Base-by-base conservation (phyloP, 2,113 vertebrate genomes). In the Poeciliopsis prolifica region DNA sequence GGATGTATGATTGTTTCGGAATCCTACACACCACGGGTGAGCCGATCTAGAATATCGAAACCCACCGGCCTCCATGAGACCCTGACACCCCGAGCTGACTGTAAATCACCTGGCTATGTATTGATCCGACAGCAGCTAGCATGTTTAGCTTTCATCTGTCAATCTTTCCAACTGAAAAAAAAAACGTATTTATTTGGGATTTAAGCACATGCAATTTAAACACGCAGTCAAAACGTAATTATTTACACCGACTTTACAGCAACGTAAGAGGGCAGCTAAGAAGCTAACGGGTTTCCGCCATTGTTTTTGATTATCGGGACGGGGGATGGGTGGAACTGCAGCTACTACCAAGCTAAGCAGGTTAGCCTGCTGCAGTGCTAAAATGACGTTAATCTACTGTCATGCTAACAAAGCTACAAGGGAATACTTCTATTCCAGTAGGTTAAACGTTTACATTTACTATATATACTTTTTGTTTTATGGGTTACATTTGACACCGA, bases 281-380 rank as follows among this genome's bases (percentile, higher is more conserved):
- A 70, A 30, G 79, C 78, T 79, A 71, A 75, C 73, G 80, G 72
- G 73, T 83, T 86, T 89, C 89, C 89, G 87, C 91, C 88, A 92
- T 93, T 91, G 91, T 93, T 90, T 91, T 90, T 91, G 83, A 61
- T 80, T 80, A 68, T 91, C 85, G 87, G 86, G 85, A 90, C 90
- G 90, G 88, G 90, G 90, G 89, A 90, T 89, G 90, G 91, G 90
- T 90, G 90, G 83, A 84, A 72, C 77, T 89, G 88, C 86, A 84
- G 80, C 81, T 81, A 84, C 64, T 81, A 86, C 72, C 77, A 30
- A 87, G 83, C 17, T 62, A 75, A 63, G 72, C 77, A 72, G 58
- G 65, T 42, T 85, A 83, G 87, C 87, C 51, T 70, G 78, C 80
- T 70, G 80, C 77, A 68, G 76, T 58, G 70, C 79, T 82, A 88